Evolutionary conservation across 2,797 vertebrate genomes (phyloP), one percentile per base, ranked within the genome.

Genomic region (Pipistrellus pygmaeus): DNA sequence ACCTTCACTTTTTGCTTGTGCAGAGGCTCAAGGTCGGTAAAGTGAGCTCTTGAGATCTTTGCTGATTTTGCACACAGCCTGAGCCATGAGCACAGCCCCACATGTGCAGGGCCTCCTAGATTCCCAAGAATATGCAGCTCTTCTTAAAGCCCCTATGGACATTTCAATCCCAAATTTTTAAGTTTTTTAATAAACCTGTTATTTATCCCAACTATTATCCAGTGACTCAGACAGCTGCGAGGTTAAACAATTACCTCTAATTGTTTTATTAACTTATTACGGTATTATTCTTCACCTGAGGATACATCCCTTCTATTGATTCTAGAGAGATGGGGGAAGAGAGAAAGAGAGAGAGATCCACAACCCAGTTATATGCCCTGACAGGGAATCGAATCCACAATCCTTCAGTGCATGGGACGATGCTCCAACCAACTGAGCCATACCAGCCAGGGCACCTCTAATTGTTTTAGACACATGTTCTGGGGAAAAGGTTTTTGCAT

Each of bases 381-480:
- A 68, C 64, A 10, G 64, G n/a, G n/a, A 68, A 35, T 32, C 1
- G 4, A 68, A 32, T 17, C 64, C 64, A 32, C 17, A 35, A 35
- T 18, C 17, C n/a, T 68, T 68, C 4, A 3, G n/a, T 68, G 17
- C 64, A 20, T 18, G 4, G 64, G 64, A 68, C 8, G 2, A 35
- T 35, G 17, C 64, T 68, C 17, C 64, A 68, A 35, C n/a, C 64
- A 68, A 35, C n/a, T 68, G 64, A 68, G 64, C 64, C 17, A 35
- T 9, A 32, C 64, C n/a, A 35, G n/a, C 64, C 64, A 68, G n/a
- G n/a, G n/a, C 4, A 95, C 23, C 32, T 94, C 71, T 93, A 69
- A 92, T 88, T 91, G 86, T 92, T 95, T 96, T 89, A 95, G 68
- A 95, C 66, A 84, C 84, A 92, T 75, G 62, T 91, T 76, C 66